Evolutionary conservation across 2,888 invertebrate genomes (phyloP), one percentile per base, ranked within the genome.

Genomic region (Argyresthia albistria): DNA sequence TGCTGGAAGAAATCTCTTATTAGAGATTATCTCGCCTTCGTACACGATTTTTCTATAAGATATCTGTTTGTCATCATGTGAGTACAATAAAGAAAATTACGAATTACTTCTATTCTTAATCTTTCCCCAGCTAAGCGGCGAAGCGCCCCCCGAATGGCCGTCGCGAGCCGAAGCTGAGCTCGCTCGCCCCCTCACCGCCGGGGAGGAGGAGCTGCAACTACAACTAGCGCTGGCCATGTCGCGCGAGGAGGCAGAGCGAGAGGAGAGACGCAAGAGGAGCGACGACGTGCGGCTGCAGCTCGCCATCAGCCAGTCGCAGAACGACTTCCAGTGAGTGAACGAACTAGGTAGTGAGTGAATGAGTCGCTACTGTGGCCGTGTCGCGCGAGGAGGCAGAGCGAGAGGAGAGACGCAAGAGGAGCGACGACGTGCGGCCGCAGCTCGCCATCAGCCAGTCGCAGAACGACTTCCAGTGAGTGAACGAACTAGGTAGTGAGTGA

Each of bases 211-310:
- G 78, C 89, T 99, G 59, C 99, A 99, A 80, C 89, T 99, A 61
- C 99, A 99, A 86, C 89, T 99, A 69, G 99, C 99, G 49, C 90
- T 99, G 73, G 99, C 99, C 53, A 98, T 99, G 96, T 97, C 97
- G 50, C 92, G 98, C 58, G 99, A 99, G 82, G 99, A 99, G 88
- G 98, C 98, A 36, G 99, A 99, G 72, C 94, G 97, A 64, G 98
- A 98, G 76, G 97, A 98, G 82, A 93, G 97, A 61, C 92, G 97
- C 72, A 89, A 97, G 55, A 93, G 97, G 59, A 96, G 96, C 62
- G 99, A 99, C 79, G 98, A 99, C 82, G 97, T 98, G 58, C 91
- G 98, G 59, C 90, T 99, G 62, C 98, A 98, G 87, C 90, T 99
- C 78, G 98, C 98, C 43, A 89, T 99, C 62, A 95, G 95, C 73